A percentile compares a stretch with the other conserved stretches of the same genome.
phyloP scores from a whole-genome alignment of 2,888 invertebrate genomes.

The Dasysyrphus tricinctus region DNA sequence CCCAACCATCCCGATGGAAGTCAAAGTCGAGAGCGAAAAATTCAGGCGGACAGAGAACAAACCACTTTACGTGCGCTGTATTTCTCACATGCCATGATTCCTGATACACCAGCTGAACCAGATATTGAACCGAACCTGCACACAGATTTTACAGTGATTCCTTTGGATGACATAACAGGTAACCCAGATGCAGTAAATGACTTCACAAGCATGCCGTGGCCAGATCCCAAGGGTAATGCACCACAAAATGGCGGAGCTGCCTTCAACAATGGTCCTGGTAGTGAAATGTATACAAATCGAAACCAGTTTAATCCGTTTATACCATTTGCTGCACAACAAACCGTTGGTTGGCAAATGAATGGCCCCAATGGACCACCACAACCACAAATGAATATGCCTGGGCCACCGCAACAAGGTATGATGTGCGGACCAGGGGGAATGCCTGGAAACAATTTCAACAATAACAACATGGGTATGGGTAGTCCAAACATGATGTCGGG shows the following conservation, averaged over 20 bases:
- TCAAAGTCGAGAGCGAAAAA: constrained; percentile 93
- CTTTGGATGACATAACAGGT: constrained; percentile 94
- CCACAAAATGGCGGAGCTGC: constrained; percentile 80
- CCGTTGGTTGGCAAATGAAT: constrained; percentile 61
- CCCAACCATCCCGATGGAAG: constrained; percentile 88
- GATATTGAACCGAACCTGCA: constrained; percentile 91
- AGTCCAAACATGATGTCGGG: constrained; percentile 57
- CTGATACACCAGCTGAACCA: constrained; percentile 94
- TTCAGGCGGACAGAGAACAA: constrained; percentile 94
- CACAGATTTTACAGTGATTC: constrained; percentile 92
- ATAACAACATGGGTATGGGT: constrained; percentile 61
- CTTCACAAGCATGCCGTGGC: constrained; percentile 91
- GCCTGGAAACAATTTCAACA: constrained; percentile 63
- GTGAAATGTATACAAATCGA: constrained; percentile 71
- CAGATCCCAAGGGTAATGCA: constrained; percentile 90
- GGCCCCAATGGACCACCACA: constrained; percentile 51
- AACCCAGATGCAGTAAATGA: constrained; percentile 92
- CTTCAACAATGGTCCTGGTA: constrained; percentile 68
- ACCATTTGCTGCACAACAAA: constrained; percentile 78
- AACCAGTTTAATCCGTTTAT: constrained; percentile 81
- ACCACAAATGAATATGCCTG: constrained; percentile 46
- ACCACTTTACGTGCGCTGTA: constrained; percentile 92
- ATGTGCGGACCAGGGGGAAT: constrained; percentile 71
- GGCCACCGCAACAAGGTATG: constrained; percentile 62
- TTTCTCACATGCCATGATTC: constrained; percentile 92